These are phyloP conservation scores for Pseudanteris insignis DNA, from an alignment of 2,888 invertebrate genomes.

Conservation along the genomic window DNA sequence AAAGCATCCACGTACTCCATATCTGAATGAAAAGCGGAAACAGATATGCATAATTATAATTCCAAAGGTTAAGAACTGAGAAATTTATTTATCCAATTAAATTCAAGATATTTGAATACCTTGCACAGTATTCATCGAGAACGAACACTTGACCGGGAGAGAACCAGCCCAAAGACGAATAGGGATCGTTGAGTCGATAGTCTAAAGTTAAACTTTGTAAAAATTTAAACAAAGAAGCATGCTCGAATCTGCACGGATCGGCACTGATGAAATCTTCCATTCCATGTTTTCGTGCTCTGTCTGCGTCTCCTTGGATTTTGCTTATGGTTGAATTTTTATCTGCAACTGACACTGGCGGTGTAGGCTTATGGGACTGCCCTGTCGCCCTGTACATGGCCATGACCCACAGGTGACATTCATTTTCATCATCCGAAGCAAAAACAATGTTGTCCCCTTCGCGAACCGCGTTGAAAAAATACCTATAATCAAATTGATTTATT, in stretches of 20 bases:
- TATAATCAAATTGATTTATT: constrained; percentile 55
- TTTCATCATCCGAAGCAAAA: constrained; percentile 96
- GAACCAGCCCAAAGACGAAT: constrained; percentile 99
- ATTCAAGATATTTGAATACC: constrained; percentile 61
- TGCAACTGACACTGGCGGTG: constrained; percentile 86
- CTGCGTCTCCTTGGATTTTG: constrained; percentile 92
- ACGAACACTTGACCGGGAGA: constrained; percentile 99
- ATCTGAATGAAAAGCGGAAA: constrained; percentile 70
- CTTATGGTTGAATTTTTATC: constrained; percentile 87
- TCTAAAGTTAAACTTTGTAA: constrained; percentile 94
- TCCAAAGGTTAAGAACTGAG: too few relatives aligned
- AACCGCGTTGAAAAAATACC: constrained; percentile 98
- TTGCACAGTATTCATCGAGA: constrained; percentile 96
- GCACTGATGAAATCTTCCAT: constrained; percentile 99
- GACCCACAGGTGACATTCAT: constrained; percentile 98
- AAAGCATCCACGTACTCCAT: constrained; percentile 96
- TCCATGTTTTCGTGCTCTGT: constrained; percentile 96
- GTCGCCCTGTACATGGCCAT: constrained; percentile 99
- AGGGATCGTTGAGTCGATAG: constrained; percentile 96
- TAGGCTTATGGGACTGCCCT: constrained; percentile 98
- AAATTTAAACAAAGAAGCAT: constrained; percentile 89
- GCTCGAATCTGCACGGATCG: constrained; percentile 98
- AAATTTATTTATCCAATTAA: too few relatives aligned
- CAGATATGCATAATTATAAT: too few relatives aligned
- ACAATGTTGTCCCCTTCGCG: constrained; percentile 97